Base-by-base conservation (phyloP, 2,888 invertebrate species). In the Candidula unifasciata region DNA sequence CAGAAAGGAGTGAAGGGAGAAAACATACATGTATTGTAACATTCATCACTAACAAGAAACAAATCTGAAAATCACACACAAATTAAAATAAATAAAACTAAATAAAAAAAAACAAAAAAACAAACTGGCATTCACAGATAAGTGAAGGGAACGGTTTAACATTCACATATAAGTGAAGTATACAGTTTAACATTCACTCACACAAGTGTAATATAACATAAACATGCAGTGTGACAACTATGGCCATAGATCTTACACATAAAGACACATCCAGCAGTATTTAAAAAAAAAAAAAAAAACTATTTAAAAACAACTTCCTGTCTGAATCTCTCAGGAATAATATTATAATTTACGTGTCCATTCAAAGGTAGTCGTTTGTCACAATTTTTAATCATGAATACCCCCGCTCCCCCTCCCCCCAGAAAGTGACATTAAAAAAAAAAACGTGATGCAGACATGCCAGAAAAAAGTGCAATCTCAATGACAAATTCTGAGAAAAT, bases 191-290 rank as follows among this genome's bases (percentile, higher is more conserved):
- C 18, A 21, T 30, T 52, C 37, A 71, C 24, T 6, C 69, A 37
- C 16, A 37, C 5, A 74, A 30, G 18, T 30, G 30, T 27, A 21
- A 27, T 74, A 54, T 54, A 30, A 3, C n/a, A 74, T 27, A 74
- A 54, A 74, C 74, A 74, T 74, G 74, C 74, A 74, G 35, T 54
- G 54, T 54, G n/a, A n/a, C 24, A 73, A n/a, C 33, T 74, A 18
- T 21, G 10, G 30, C 30, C 30, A 74, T 44, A 74, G 73, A 52
- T 52, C n/a, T 8, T 13, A 52, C 13, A 71, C 5, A 8, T 37
- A 71, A 2, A 6, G 44, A 74, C 74, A 74, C 74, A 74, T 24
- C 30, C 2, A 30, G 3, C 27, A 16, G 24, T 54, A 52, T 21
- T 30, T 30, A 74, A 0, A 44, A 52, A 35, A 52, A 24, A 6